Base-by-base conservation (phyloP, 2,113 vertebrate species). In the Sisor rabdophorus region DNA sequence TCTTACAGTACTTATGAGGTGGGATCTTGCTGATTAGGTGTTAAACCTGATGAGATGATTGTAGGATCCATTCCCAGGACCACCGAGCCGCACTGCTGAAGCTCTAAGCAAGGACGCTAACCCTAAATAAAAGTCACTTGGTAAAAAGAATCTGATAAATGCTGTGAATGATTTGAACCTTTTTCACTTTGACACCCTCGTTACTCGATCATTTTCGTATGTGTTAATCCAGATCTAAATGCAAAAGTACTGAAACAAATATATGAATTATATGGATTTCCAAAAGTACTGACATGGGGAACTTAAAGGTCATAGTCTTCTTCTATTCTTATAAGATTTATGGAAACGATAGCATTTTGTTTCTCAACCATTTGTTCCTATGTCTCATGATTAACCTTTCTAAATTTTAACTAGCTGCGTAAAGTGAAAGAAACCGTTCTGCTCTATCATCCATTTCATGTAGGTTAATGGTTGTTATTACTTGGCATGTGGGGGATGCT, bases 401-500 rank as follows among this genome's bases (percentile, higher is more conserved):
- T 32, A 22, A 68, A 22, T 17, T 26, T 40, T 2, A 73, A 73
- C 68, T 52, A 64, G 22, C 17, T 28, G 65, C 26, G 17, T 28
- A 58, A 63, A 55, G n/a, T 75, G 53, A 72, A 79, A 77, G 40
- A 78, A 76, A 22, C 44, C 4, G 44, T 69, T 60, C 20, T 28
- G 60, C 77, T 78, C 22, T 30, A 30, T 69, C 72, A 47, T 30
- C n/a, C 77, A 74, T 71, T 75, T 50, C 32, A 78, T 77, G 47
- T n/a, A 50, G 79, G 77, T 76, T 55, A 48, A 76, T 83, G 83
- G 65, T 81, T 79, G 53, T 54, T 75, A 79, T 81, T 80, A 59
- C 48, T 85, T 76, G 69, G 71, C 84, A 79, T 82, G 80, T 73
- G 73, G 76, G 61, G 77, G 74, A 73, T 78, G 80, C 80, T 84